Evolutionary conservation across 2,888 invertebrate genomes (phyloP), one percentile per base, ranked within the genome.

Genomic region (Sturmia bella): DNA sequence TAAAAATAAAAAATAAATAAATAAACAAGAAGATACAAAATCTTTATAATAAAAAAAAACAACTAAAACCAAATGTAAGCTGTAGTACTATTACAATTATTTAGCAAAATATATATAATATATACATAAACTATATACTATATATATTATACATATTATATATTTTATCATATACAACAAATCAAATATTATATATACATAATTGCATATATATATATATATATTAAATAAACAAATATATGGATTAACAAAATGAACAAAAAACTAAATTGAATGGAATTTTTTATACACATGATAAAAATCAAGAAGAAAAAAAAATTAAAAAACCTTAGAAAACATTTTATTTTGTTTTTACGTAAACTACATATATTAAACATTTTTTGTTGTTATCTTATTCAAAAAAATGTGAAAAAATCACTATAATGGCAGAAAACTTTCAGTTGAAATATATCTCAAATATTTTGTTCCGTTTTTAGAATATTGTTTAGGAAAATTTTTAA

Each of bases 51-150:
- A n/a, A 77, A 69, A 48, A 12, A 61, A 61, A 57, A 50, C 45
- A 41, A 76, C 5, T 61, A 68, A 19, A 75, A 69, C 59, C 77
- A 78, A 59, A 66, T 82, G 50, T 70, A 75, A 69, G 75, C 81
- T 84, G 83, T 82, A 82, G 82, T 82, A 82, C 82, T 82, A 82
- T 82, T 82, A 78, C 78, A 85, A 84, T 85, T 85, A 84, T 84
- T 84, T 83, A 85, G 84, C 79, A 77, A 80, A 79, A 61, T 79
- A 85, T 59, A 83, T 68, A 68, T 66, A 57, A 57, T 74, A 64
- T 78, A 82, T 74, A 82, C 76, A 80, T 81, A 57, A 77, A 77
- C 76, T 78, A 74, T 78, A 78, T 78, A 78, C 79, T 64, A 73
- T 64, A 78, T 54, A 70, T 63, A 74, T 74, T 50, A 52, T 73